Evolutionary conservation across 2,113 vertebrate species (phyloP).

Genomic region (Syngnathus typhle): DNA sequence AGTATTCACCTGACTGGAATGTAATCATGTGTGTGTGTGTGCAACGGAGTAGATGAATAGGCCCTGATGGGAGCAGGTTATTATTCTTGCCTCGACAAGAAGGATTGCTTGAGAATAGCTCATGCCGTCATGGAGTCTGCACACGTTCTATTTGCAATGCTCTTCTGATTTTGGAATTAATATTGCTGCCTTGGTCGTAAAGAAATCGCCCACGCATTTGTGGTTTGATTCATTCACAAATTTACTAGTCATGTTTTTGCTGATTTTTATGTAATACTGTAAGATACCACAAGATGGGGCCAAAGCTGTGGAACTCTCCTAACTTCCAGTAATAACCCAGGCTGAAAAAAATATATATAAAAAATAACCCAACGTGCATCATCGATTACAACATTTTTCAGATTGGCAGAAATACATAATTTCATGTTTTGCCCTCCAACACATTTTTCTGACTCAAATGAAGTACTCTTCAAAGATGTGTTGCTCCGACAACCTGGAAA

Average conservation of each 20-base stretch:
- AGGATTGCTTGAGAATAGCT: constrained; percentile 12
- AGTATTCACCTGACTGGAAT: constrained; percentile 38
- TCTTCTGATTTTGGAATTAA: neutral
- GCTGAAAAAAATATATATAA: no score
- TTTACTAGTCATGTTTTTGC: neutral
- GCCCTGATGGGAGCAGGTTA: constrained; percentile 4
- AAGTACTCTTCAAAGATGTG: constrained; percentile 5
- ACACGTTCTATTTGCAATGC: neutral
- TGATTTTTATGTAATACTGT: neutral
- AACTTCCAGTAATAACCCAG: no score
- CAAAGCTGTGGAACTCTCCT: no score
- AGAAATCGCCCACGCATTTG: neutral
- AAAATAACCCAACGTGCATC: no score
- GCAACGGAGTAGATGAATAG: constrained; percentile 9
- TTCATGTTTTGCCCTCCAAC: neutral
- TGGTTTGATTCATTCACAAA: neutral
- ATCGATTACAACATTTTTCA: neutral
- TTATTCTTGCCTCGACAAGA: constrained; percentile 25
- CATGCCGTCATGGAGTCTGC: constrained; percentile 12
- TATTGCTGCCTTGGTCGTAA: neutral
- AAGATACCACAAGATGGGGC: no score
- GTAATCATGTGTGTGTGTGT: constrained; percentile 11
- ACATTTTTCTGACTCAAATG: neutral
- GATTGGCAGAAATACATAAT: neutral
- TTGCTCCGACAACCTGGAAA: constrained; percentile 7